Percentiles rank a stretch among this genome's conserved stretches.
phyloP scores from a whole-genome alignment of 23 tunicate species.

The Clavelina lepadiformis region DNA sequence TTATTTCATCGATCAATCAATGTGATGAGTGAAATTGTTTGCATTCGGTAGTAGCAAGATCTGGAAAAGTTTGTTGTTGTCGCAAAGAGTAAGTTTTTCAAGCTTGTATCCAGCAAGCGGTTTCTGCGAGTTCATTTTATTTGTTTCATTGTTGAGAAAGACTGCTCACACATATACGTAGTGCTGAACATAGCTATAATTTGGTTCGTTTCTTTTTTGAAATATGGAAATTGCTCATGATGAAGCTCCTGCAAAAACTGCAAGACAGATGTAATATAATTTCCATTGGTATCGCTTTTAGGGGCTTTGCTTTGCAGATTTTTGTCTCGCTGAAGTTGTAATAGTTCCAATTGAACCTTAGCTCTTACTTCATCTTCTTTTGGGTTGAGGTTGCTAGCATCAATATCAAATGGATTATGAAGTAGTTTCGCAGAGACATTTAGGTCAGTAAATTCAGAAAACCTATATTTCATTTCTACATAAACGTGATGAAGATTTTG shows the following conservation, averaged over 20 bases:
- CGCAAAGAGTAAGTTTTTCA: background rate
- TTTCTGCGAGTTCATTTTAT: background rate
- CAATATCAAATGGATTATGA: conserved; percentile 10
- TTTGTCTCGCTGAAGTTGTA: conserved; percentile 6
- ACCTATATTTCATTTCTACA: conserved; percentile 4
- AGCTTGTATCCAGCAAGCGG: background rate
- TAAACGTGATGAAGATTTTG: conserved; percentile 18
- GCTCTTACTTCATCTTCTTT: conserved; percentile 1
- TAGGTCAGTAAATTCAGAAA: conserved; percentile 8
- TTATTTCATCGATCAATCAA: too few species aligned
- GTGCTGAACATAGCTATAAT: conserved; percentile 1
- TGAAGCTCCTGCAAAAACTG: conserved; percentile 4
- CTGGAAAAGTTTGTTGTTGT: conserved; percentile 1
- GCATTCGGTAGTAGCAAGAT: background rate
- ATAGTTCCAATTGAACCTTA: background rate
- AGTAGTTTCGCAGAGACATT: conserved; percentile 7
- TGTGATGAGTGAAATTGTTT: background rate
- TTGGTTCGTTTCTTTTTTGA: background rate
- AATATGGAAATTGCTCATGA: background rate
- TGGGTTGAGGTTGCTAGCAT: background rate
- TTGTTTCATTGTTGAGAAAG: background rate
- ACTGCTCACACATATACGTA: conserved; percentile 2
- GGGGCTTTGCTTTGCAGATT: background rate
- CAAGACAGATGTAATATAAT: conserved; percentile 12
- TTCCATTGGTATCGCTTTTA: conserved; percentile 1